Percentiles rank a stretch among this genome's conserved stretches.
phyloP scores from a whole-genome alignment of 2,888 invertebrate species.

The Tipula unca region DNA sequence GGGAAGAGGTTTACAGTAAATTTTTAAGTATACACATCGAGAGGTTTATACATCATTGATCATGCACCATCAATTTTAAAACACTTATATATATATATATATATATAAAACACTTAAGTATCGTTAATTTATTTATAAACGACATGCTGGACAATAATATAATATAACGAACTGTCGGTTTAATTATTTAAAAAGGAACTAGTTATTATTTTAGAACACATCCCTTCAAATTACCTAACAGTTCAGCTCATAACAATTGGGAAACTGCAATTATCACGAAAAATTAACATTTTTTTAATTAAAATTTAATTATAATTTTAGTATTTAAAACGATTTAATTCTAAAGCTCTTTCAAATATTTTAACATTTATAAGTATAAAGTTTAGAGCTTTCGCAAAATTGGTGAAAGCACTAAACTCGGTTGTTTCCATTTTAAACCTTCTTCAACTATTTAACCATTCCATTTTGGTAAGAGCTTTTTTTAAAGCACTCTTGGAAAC shows the following conservation, averaged over 20 bases:
- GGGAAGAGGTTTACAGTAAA: background rate
- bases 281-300: background rate
- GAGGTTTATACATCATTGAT: background rate
- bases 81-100: too few species aligned
- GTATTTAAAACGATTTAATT: background rate
- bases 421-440: too few species aligned
- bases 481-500: too few species aligned
- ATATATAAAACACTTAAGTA: background rate
- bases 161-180: background rate
- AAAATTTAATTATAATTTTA: background rate
- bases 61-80: background rate
- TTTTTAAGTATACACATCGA: constrained; percentile 9
- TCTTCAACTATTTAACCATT: too few species aligned
- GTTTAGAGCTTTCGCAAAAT: too few species aligned
- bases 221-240: background rate
- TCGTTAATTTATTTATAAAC: background rate
- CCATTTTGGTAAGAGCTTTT: too few species aligned
- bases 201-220: background rate
- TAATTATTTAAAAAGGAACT: background rate
- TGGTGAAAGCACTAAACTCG: too few species aligned
- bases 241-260: background rate
- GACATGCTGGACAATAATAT: background rate
- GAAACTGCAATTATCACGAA: background rate
- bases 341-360: background rate
- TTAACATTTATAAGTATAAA: too few species aligned